Evolutionary conservation across 1,140 invertebrate genomes (phyloP), one percentile per base, ranked within the genome.

Genomic region (Linepithema humile): DNA sequence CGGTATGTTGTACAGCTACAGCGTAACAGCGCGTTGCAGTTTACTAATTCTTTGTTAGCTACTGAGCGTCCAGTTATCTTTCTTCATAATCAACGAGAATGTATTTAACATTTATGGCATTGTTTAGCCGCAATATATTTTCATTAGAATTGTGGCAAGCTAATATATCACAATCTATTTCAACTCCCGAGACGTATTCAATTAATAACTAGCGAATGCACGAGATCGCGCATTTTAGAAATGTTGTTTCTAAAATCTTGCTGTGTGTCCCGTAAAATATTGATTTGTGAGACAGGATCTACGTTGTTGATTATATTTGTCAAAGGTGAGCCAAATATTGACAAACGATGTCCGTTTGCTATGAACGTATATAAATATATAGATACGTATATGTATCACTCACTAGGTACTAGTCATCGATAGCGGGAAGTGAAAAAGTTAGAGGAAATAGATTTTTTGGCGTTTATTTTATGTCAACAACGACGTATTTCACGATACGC

Each of bases 281-380:
- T 50, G 29, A 10, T n/a, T 3, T 17, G 5, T 20, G n/a, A 43
- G n/a, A 7, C 43, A 20, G 32, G 26, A 43, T 73, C 4, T 74
- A 4, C 32, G 17, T 62, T 32, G 43, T 32, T 23, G 35, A 74
- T 65, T 23, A 38, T 45, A 77, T 77, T 50, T 64, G 29, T 65
- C 17, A 10, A 50, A 50, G 45, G 57, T 65, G 55, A 65, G 50
- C 7, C 43, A 74, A 74, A 74, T 77, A 15, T 65, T 62, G 72
- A 45, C 72, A 23, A 62, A 26, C 15, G 23, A 26, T 1, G 6
- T 35, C 15, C 12, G 32, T 35, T 23, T 15, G 55, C 43, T 35
- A 38, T 29, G 7, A 55, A 57, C 3, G 32, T 38, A 23, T 15
- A 5, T 35, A 1, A 4, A 3, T 7, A 45, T 62, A 62, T 32